Conservation (phyloP, 2,113 vertebrate species). For the Corythornis cristatus region DNA sequence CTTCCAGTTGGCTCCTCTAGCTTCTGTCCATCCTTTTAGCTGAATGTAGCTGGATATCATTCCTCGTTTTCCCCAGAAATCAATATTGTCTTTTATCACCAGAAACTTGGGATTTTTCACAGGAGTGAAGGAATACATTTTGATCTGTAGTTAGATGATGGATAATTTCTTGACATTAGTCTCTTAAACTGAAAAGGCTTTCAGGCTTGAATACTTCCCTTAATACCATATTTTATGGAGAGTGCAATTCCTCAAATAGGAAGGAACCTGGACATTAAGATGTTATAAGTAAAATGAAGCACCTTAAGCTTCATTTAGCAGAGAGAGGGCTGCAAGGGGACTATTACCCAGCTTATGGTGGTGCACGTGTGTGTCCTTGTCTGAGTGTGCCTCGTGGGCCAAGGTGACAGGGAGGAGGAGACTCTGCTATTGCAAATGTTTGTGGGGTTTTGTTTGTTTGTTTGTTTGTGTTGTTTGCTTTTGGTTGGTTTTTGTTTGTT, state of each 20-base stretch:
- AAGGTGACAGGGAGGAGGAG: background rate
- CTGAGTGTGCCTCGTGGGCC: background rate
- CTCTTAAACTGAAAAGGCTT: background rate
- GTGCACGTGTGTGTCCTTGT: background rate
- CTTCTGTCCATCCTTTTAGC: background rate
- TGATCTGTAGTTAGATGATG: background rate
- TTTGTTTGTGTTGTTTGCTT: too few relatives aligned
- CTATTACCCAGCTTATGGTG: background rate
- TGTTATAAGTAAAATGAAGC: background rate
- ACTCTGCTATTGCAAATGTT: background rate
- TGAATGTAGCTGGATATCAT: background rate
- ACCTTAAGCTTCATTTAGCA: background rate
- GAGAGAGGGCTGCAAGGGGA: background rate
- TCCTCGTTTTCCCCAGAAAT: background rate
- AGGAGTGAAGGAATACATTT: background rate
- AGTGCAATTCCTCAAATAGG: background rate
- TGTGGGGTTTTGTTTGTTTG: too few relatives aligned
- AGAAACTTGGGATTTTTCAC: background rate
- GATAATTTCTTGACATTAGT: background rate
- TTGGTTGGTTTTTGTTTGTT: too few relatives aligned
- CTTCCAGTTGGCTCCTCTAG: background rate
- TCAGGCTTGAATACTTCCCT: background rate
- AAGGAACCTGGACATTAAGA: background rate
- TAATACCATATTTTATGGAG: constrained; percentile 6
- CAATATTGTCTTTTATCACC: background rate